phyloP scores from a whole-genome alignment of 2,888 invertebrate genomes.

The Reticulitermes lucifugus region DNA sequence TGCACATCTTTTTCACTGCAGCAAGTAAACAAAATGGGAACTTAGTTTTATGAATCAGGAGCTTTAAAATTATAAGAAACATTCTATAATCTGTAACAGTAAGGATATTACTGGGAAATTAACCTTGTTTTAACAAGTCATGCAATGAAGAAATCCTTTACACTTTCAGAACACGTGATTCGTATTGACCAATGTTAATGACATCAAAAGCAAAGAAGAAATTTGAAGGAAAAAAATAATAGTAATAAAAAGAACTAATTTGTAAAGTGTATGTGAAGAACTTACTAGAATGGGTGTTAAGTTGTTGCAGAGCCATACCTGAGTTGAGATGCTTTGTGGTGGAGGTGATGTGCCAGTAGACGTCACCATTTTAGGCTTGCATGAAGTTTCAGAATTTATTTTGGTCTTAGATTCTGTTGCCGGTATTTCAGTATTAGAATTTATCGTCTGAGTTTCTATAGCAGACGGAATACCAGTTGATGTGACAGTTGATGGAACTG shows the following conservation, averaged over 20 bases:
- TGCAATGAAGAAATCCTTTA: not conserved
- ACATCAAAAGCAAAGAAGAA: slow-evolving; percentile 25
- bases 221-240: not conserved
- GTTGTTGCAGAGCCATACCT: slow-evolving; percentile 68
- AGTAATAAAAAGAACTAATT: not conserved
- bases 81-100: slow-evolving; percentile 7
- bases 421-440: not conserved
- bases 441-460: slow-evolving; percentile 11
- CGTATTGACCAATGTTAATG: slow-evolving; percentile 17
- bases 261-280: not conserved
- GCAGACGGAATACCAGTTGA: slow-evolving; percentile 12
- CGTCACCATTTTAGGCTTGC: slow-evolving; percentile 57
- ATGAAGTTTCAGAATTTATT: not conserved
- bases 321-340: slow-evolving; percentile 88
- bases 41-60: too few species aligned
- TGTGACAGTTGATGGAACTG: slow-evolving; percentile 10
- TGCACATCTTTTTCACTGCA: too few species aligned
- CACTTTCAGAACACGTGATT: not conserved
- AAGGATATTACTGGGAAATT: not conserved
- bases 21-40: too few species aligned
- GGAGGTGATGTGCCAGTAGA: slow-evolving; percentile 88
- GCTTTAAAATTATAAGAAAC: not conserved
- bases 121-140: not conserved
- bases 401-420: not conserved
- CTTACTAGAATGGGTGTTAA: not conserved